These are phyloP conservation scores for Calephelis nemesis DNA, from an alignment of 1,140 invertebrate genomes.

Conservation along the genomic window DNA sequence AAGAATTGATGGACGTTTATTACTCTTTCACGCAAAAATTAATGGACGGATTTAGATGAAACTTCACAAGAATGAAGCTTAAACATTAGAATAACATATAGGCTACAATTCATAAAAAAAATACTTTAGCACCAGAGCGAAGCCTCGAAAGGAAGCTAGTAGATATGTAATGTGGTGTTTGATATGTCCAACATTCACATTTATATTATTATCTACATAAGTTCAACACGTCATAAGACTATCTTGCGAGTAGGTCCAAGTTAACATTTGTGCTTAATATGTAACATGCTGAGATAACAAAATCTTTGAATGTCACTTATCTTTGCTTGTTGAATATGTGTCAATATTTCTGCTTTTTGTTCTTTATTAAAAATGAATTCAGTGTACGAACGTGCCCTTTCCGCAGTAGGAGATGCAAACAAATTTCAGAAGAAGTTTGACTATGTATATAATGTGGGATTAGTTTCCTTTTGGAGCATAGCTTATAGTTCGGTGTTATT, in stretches of 20 bases:
- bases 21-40: no score
- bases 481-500: slow-evolving; percentile 52
- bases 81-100: no score
- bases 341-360: not conserved
- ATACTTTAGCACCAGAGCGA: no score
- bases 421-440: slow-evolving; percentile 57
- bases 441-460: slow-evolving; percentile 46
- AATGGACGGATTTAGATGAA: no score
- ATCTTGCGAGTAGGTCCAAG: not conserved
- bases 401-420: slow-evolving; percentile 46
- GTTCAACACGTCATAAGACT: no score
- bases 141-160: no score
- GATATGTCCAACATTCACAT: no score
- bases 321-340: not conserved
- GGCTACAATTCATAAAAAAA: no score
- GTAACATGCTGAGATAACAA: not conserved
- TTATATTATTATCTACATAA: no score
- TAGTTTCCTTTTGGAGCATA: slow-evolving; percentile 46
- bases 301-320: not conserved
- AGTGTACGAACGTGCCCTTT: slow-evolving; percentile 47
- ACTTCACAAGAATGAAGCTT: no score
- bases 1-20: no score
- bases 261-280: not conserved
- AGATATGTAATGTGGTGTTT: no score
- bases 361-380: slow-evolving; percentile 32